Evolutionary conservation across 2,113 vertebrate species (phyloP).

Genomic region (Perccottus glenii): DNA sequence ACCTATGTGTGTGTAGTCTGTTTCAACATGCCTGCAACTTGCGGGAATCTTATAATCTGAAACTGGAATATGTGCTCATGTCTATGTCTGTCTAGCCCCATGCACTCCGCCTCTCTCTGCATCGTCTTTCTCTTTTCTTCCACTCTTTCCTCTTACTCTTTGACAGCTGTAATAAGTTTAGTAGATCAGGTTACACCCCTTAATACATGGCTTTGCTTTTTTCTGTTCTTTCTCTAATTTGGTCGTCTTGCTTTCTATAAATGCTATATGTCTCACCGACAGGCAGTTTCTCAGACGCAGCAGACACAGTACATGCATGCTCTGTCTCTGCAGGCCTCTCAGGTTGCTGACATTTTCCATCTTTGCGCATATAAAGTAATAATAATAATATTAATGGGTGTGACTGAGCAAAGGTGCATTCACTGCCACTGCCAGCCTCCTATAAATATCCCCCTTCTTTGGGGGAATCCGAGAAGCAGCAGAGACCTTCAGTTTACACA

Average conservation of each 20-base stretch:
- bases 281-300: slow-evolving; percentile 50
- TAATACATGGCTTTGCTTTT: slow-evolving; percentile 61
- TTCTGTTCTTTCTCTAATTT: slow-evolving; percentile 58
- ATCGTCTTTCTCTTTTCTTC: slow-evolving; percentile 19
- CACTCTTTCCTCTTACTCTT: slow-evolving; percentile 51
- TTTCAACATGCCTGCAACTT: slow-evolving; percentile 79
- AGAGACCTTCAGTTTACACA: slow-evolving; percentile 83
- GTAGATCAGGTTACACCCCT: slow-evolving; percentile 75
- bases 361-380: slow-evolving; percentile 82
- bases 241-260: slow-evolving; percentile 56
- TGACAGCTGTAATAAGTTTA: slow-evolving; percentile 82
- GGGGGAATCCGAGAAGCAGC: slow-evolving; percentile 81
- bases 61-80: slow-evolving; percentile 80
- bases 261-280: slow-evolving; percentile 42
- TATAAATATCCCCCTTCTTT: slow-evolving; percentile 84
- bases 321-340: slow-evolving; percentile 77
- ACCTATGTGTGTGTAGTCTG: slow-evolving; percentile 66
- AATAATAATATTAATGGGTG: slow-evolving; percentile 84
- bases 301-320: slow-evolving; percentile 53
- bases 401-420: slow-evolving; percentile 74
- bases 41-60: slow-evolving; percentile 82
- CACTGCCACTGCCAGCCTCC: slow-evolving; percentile 79
- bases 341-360: slow-evolving; percentile 83
- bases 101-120: slow-evolving; percentile 55
- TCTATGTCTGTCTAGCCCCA: slow-evolving; percentile 74